Conservation (phyloP, 2,888 invertebrate species). For the Xanthorhoe designata region DNA sequence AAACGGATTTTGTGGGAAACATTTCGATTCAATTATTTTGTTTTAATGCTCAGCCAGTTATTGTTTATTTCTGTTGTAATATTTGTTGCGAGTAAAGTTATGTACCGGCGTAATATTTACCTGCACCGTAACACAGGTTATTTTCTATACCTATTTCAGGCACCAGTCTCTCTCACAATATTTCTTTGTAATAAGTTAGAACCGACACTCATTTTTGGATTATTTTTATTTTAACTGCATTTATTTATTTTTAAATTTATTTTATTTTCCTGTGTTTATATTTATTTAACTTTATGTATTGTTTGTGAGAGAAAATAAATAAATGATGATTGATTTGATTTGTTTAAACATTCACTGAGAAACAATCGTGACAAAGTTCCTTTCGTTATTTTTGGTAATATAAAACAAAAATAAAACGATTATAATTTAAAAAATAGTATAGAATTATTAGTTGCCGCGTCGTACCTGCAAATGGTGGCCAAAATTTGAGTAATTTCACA, state of each 20-base stretch:
- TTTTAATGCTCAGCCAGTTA: conserved; percentile 12
- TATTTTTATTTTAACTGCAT: no score
- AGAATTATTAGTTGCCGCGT: conserved; percentile 6
- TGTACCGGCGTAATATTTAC: neutral
- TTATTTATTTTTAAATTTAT: no score
- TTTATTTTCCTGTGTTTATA: no score
- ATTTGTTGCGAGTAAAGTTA: neutral
- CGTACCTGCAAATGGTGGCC: conserved; percentile 16
- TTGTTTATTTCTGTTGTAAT: conserved; percentile 17
- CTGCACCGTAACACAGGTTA: no score
- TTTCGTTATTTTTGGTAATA: neutral
- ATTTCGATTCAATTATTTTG: conserved; percentile 27
- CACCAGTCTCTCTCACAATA: no score
- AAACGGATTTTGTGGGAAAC: conserved; percentile 20
- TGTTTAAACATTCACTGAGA: neutral
- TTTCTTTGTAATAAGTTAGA: no score
- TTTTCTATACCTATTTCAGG: no score
- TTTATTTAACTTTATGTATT: no score
- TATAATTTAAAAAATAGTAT: conserved; percentile 7
- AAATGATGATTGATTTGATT: no score
- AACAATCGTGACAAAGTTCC: neutral
- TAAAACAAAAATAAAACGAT: neutral
- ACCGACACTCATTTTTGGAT: no score
- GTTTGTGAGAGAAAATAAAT: no score
- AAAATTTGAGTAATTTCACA: conserved; percentile 32